Conservation (phyloP, 2,113 vertebrate genomes). For the Chaetops frenatus region DNA sequence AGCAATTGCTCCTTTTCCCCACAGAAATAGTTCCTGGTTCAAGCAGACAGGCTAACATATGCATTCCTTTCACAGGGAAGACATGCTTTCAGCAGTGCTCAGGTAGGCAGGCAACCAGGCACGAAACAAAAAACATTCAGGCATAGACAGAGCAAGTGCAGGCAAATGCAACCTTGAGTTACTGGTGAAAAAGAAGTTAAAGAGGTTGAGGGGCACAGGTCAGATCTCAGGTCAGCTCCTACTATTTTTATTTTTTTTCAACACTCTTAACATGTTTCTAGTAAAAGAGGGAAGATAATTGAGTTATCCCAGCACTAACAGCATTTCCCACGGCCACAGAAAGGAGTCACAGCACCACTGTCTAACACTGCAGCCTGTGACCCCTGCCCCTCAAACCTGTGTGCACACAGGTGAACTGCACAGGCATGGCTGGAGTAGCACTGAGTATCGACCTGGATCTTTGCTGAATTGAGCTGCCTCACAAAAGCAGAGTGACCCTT, state of each 20-base stretch:
- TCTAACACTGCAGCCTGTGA: not conserved
- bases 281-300: not conserved
- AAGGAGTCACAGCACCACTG: not conserved
- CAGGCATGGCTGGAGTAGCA: not conserved
- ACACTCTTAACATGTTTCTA: not conserved
- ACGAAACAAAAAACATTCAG: conserved; percentile 24
- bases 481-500: not conserved
- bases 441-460: not conserved
- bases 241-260: not conserved
- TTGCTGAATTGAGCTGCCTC: not conserved
- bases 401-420: not conserved
- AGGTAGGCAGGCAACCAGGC: conserved; percentile 19
- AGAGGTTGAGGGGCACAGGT: not conserved
- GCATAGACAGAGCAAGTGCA: not conserved
- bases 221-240: not conserved
- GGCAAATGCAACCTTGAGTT: not conserved
- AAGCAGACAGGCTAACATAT: not conserved
- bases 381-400: not conserved
- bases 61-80: conserved; percentile 12
- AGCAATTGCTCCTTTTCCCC: not conserved
- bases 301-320: not conserved
- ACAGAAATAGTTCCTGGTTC: not conserved
- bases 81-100: not conserved
- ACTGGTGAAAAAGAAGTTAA: not conserved
- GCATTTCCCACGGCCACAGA: not conserved